These are phyloP conservation scores for Drosophila dives DNA, from an alignment of 2,888 invertebrate genomes.

Conservation along the genomic window DNA sequence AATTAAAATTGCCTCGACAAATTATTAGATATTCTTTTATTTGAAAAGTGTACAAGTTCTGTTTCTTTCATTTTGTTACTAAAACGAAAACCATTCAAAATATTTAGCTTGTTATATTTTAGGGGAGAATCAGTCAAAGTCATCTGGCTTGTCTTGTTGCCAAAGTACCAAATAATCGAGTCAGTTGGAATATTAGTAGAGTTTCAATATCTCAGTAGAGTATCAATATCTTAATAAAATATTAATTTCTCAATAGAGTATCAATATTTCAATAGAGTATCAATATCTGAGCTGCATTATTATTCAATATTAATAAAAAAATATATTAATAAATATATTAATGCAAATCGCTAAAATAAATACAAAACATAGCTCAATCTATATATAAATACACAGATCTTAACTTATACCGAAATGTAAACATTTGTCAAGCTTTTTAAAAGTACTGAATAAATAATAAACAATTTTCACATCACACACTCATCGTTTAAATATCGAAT, in stretches of 20 bases:
- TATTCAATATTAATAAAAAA: no score
- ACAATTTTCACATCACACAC: slow-evolving; percentile 10
- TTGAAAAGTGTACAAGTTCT: no score
- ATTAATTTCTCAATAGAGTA: no score
- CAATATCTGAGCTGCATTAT: neutral
- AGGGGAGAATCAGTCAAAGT: no score
- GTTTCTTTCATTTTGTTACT: no score
- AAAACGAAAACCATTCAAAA: no score
- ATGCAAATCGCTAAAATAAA: neutral
- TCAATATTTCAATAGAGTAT: neutral
- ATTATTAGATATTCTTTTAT: neutral
- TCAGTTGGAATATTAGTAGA: neutral
- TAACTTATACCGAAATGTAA: neutral
- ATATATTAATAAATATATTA: no score
- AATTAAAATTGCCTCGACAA: neutral
- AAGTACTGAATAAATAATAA: no score
- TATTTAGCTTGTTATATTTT: neutral
- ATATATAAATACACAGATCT: neutral
- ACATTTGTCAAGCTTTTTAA: neutral
- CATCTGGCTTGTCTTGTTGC: no score
- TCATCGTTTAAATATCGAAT: slow-evolving; percentile 1
- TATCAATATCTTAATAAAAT: no score
- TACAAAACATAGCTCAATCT: neutral
- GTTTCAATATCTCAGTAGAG: no score
- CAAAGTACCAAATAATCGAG: neutral